These are phyloP conservation scores for Mechanitis mazaeus DNA, from an alignment of 2,888 invertebrate species.

Conservation along the genomic window DNA sequence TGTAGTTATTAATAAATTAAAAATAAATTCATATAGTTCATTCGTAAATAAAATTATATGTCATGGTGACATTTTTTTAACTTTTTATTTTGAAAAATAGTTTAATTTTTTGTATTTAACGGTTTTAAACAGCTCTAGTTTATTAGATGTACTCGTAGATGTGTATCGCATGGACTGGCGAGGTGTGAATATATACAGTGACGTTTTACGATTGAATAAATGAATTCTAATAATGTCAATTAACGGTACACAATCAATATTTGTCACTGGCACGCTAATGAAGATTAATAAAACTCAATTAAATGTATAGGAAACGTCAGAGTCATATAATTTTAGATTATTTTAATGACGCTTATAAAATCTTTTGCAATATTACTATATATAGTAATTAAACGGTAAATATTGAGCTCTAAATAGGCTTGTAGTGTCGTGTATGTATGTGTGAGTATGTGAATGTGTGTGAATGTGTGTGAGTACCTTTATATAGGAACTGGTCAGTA, in stretches of 20 bases:
- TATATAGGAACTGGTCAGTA: constrained; percentile 29
- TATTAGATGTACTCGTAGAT: background rate
- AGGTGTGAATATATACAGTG: constrained; percentile 35
- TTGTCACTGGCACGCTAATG: constrained; percentile 32
- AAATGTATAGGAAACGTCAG: no score
- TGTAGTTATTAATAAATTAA: no score
- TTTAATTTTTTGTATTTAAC: no score
- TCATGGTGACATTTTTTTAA: no score
- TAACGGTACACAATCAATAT: constrained; percentile 29
- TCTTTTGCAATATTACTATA: background rate
- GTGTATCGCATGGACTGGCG: constrained; percentile 22
- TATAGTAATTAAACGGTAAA: constrained; percentile 4
- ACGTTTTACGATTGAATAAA: constrained; percentile 32
- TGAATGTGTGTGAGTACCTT: constrained; percentile 33
- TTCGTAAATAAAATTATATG: no score
- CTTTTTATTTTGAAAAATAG: no score
- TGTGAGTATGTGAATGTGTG: background rate
- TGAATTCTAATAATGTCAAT: constrained; percentile 34
- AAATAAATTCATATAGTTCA: no score
- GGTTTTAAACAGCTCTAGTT: no score
- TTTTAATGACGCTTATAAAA: background rate
- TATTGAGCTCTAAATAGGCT: background rate
- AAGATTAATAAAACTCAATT: constrained; percentile 12
- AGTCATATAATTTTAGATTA: no score
- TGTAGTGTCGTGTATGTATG: background rate